A percentile compares a stretch with the other conserved stretches of the same genome.
phyloP scores from a whole-genome alignment of 2,888 invertebrate species.

The Pilophorus perplexus region DNA sequence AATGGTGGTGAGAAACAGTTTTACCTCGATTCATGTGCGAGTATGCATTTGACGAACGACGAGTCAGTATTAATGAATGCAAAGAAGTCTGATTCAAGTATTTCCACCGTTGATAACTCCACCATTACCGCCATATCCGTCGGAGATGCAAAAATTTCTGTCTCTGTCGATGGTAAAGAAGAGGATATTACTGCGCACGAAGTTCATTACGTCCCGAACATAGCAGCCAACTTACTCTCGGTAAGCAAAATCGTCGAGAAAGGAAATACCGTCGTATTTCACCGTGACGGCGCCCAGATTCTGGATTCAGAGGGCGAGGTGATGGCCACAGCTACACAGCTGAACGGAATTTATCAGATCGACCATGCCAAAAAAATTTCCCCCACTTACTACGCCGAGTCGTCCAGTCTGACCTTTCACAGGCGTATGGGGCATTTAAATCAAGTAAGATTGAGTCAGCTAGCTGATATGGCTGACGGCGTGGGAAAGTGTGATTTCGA shows the following conservation, averaged over 20 bases:
- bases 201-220: neutral
- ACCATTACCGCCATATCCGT: no score
- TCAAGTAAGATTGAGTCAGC: neutral
- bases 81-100: neutral
- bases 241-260: neutral
- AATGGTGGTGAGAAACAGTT: no score
- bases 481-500: neutral
- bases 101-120: neutral
- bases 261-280: conserved; percentile 5
- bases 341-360: neutral
- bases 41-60: neutral
- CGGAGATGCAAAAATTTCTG: neutral
- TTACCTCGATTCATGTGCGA: neutral
- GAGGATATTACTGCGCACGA: neutral
- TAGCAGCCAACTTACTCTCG: conserved; percentile 1
- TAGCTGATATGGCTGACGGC: neutral
- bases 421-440: conserved; percentile 4
- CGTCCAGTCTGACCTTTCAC: neutral
- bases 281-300: neutral
- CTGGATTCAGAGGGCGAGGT: neutral
- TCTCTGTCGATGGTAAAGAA: neutral
- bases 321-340: neutral
- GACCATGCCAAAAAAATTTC: neutral
- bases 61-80: neutral
- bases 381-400: neutral